Base-by-base conservation (phyloP, 2,113 vertebrate species). In the Diadophis punctatus region DNA sequence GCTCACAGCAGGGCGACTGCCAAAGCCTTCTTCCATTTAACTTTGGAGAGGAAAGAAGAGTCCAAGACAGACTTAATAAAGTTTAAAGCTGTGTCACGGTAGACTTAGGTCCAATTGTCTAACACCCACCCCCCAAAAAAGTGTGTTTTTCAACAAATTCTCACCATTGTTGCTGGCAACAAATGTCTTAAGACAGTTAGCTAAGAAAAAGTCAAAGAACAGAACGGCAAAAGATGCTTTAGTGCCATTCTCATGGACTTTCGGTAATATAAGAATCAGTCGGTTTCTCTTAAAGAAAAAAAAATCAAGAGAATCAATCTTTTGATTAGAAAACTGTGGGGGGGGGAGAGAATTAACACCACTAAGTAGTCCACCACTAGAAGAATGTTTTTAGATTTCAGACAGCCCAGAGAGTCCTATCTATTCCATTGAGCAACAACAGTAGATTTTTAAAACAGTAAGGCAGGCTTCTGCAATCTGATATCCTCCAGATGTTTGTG, bases 1-100 rank as follows among this genome's bases (percentile, higher is more conserved):
- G 93, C 34, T 93, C 98, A 96, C 98, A 98, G 98, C 97, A 10
- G 97, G 98, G 94, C 97, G 97, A 96, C 98, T 96, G 98, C 97
- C 97, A 96, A 97, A 97, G 97, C 96, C 97, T 97, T 97, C 96
- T 97, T 98, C 97, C 96, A 95, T 96, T 97, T 95, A 97, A 96
- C 97, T 96, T 0, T 0, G 89, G 95, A 97, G 93, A 96, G 96
- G 95, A 97, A 95, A 96, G 95, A 93, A 92, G 97, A 96, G 95
- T 94, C 93, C 94, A 95, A 96, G 96, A 92, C 96, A 96, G 96
- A 97, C 96, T 98, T 98, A 98, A 98, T 98, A 97, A 98, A 97
- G 97, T 97, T 97, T 97, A 97, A 97, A 98, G 97, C 97, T 97
- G 95, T 96, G 97, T 95, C 94, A 95, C 94, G 96, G 96, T 96